Conservation (phyloP, 2,888 invertebrate species). For the Stenotaenia linearis region DNA sequence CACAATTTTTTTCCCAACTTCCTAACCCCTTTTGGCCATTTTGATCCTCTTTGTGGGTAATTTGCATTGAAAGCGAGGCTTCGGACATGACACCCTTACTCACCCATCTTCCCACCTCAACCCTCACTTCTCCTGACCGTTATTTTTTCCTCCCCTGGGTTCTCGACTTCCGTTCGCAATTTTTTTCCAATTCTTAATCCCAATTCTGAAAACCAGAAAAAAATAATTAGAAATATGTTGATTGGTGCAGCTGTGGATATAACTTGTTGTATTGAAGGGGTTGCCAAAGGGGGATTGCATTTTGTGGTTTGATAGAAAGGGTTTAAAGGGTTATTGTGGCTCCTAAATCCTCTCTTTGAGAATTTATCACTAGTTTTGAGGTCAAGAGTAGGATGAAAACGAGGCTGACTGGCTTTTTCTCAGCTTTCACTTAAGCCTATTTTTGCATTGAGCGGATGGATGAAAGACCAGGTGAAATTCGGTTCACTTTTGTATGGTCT, state of each 20-base stretch:
- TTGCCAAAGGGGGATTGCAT: not conserved
- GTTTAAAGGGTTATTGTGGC: constrained; percentile 19
- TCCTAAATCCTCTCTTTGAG: constrained; percentile 5
- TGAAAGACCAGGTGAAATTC: not conserved
- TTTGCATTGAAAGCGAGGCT: constrained; percentile 15
- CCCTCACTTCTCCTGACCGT: not conserved
- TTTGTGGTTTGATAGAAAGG: constrained; percentile 19
- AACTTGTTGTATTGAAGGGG: not conserved
- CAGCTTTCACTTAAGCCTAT: constrained; percentile 7
- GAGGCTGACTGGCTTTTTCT: constrained; percentile 10
- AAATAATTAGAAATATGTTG: constrained; percentile 7
- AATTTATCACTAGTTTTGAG: constrained; percentile 10
- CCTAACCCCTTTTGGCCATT: constrained; percentile 7
- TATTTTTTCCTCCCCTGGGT: not conserved
- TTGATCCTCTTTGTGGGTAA: constrained; percentile 15
- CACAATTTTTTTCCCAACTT: not conserved
- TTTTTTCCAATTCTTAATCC: not conserved
- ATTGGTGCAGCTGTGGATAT: not conserved
- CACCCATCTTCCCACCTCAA: not conserved
- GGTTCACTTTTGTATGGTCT: not conserved
- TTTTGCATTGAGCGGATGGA: not conserved
- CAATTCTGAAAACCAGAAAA: not conserved
- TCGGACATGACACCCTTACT: constrained; percentile 4
- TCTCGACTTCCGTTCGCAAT: not conserved
- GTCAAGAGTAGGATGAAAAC: not conserved